These are phyloP conservation scores for Lepus europaeus DNA, from an alignment of 2,113 vertebrate species.

Conservation along the genomic window DNA sequence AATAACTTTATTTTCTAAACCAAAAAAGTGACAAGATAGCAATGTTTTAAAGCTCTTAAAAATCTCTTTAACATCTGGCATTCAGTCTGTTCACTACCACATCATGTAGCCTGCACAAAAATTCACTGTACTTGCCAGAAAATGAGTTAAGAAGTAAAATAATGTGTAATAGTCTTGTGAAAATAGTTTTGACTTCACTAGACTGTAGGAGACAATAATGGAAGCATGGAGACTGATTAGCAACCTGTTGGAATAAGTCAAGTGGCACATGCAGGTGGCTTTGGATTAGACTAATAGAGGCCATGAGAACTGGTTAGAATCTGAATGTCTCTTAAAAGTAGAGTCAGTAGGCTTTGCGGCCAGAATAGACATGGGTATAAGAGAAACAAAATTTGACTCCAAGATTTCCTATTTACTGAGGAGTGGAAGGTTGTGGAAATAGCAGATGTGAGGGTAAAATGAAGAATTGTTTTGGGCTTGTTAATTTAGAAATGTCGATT, in stretches of 20 bases:
- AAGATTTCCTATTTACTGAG: background rate
- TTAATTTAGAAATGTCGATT: background rate
- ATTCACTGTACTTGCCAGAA: background rate
- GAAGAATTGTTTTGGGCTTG: background rate
- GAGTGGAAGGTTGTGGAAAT: background rate
- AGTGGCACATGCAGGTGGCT: background rate
- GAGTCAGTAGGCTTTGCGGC: background rate
- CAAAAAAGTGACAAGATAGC: background rate
- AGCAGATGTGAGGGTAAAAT: background rate
- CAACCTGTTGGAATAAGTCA: background rate
- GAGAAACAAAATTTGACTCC: background rate
- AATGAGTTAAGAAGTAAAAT: background rate
- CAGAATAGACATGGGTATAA: background rate
- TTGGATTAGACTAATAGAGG: background rate
- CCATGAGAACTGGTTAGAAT: background rate
- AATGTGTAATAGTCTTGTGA: background rate
- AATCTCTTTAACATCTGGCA: background rate
- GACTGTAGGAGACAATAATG: background rate
- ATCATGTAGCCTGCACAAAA: background rate
- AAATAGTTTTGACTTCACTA: background rate
- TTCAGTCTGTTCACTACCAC: background rate
- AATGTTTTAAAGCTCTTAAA: background rate
- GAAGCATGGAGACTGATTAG: background rate
- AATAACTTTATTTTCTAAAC: constrained; percentile 1
- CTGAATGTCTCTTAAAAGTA: background rate